Evolutionary conservation across 2,797 vertebrate genomes (phyloP), one percentile per base, ranked within the genome.

Genomic region (Ambastaia sidthimunki): DNA sequence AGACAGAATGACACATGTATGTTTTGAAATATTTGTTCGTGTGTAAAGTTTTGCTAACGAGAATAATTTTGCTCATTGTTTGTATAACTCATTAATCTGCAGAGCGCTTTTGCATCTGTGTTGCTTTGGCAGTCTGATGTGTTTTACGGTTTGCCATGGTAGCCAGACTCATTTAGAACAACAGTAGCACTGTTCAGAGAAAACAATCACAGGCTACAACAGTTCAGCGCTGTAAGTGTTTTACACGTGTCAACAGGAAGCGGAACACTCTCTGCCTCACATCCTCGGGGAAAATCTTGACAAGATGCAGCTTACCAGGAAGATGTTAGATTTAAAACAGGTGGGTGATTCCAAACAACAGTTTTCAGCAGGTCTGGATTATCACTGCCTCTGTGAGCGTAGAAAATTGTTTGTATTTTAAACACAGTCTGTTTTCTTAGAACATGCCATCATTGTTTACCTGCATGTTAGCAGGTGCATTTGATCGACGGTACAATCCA

Each of bases 311-410:
- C 91, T 97, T 84, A 95, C 96, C 18, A 92, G 94, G 76, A 94
- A 89, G 74, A 96, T 96, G 88, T 92, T 96, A 83, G 95, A 96
- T 92, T 89, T 97, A 83, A 97, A 96, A 88, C 95, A 96, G 95
- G 96, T 97, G 83, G 89, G 85, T 59, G 55, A 68, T 50, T 54
- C 68, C 52, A 80, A 74, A 74, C 55, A 65, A 63, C 37, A 65
- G 16, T 44, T 55, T 57, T 47, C 31, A 34, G 47, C 66, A 71
- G 68, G 37, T 19, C 15, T 52, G 63, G 50, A 50, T 31, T 44
- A 44, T 34, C 34, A 9, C 6, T 21, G 1, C 70, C 55, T 19
- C 55, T 50, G n/a, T n/a, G 23, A 44, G 3, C 44, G 1, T 59
- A 54, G 19, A 80, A 57, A 50, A 31, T 15, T 62, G 16, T n/a